These are phyloP conservation scores for Cosmopolites sordidus DNA, from an alignment of 2,888 invertebrate genomes.

Conservation along the genomic window DNA sequence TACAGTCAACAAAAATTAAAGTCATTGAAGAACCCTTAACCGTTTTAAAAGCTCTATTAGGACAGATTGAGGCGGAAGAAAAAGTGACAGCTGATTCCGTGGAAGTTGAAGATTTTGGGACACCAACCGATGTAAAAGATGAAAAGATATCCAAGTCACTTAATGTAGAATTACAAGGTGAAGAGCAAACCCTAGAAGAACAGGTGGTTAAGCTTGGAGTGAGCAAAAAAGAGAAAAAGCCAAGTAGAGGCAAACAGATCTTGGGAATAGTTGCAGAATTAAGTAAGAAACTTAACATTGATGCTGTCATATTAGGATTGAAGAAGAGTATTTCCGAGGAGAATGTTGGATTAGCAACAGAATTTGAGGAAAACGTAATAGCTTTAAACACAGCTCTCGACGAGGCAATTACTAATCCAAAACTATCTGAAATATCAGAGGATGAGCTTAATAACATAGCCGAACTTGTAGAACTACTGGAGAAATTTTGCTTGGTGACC, in stretches of 20 bases:
- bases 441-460: slow-evolving; percentile 15
- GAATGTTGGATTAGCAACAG: slow-evolving; percentile 1
- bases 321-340: slow-evolving; percentile 7
- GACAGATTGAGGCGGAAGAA: not conserved
- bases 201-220: not conserved
- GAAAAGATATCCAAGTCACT: not conserved
- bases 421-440: slow-evolving; percentile 3
- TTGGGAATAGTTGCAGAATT: slow-evolving; percentile 20
- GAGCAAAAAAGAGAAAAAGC: slow-evolving; percentile 3
- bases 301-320: slow-evolving; percentile 13
- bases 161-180: not conserved
- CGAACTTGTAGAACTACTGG: slow-evolving; percentile 14
- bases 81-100: not conserved
- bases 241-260: slow-evolving; percentile 15
- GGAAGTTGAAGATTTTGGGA: not conserved
- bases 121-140: not conserved
- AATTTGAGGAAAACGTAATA: slow-evolving; percentile 5
- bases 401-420: not conserved
- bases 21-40: slow-evolving; percentile 5
- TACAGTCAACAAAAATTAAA: not conserved
- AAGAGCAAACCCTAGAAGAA: not conserved
- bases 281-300: slow-evolving; percentile 25
- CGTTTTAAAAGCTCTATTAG: slow-evolving; percentile 2
- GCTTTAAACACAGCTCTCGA: slow-evolving; percentile 4
- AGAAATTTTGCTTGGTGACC: slow-evolving; percentile 15